phyloP scores from a whole-genome alignment of 2,797 vertebrate genomes.

The Parauchenoglanis ngamensis region DNA sequence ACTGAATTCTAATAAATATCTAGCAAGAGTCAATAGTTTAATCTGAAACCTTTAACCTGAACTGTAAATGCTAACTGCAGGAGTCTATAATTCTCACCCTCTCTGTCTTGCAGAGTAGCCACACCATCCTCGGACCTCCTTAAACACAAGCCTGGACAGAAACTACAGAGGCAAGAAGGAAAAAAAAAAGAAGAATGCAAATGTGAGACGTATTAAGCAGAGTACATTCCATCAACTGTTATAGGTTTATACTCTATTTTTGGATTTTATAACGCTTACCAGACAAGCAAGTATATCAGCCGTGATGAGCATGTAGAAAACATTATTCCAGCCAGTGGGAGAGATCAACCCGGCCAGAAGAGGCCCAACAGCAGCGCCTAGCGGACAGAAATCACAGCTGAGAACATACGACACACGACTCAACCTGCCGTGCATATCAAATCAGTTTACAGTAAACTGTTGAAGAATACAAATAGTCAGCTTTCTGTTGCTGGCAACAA shows the following conservation, averaged over 20 bases:
- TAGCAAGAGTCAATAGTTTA: neutral
- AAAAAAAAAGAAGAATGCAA: neutral
- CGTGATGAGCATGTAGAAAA: constrained; percentile 96
- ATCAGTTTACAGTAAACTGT: constrained; percentile 29
- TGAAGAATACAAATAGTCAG: neutral
- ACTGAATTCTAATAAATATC: neutral
- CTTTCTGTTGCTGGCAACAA: constrained; percentile 13
- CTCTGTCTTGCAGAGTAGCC: constrained; percentile 64
- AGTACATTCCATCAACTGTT: neutral
- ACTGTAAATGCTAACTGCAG: neutral
- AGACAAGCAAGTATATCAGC: constrained; percentile 88
- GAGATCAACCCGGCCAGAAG: constrained; percentile 91
- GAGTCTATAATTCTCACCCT: constrained; percentile 26
- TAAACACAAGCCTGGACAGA: constrained; percentile 86
- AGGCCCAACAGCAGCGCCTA: constrained; percentile 92
- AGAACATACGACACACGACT: neutral
- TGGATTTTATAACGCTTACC: constrained; percentile 70
- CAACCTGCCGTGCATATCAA: neutral
- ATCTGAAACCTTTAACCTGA: neutral
- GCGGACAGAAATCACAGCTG: constrained; percentile 23
- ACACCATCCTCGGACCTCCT: constrained; percentile 84
- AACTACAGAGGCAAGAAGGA: constrained; percentile 72
- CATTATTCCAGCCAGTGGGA: constrained; percentile 90
- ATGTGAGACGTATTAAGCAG: neutral
- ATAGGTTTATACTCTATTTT: neutral